Evolutionary conservation across 1,140 invertebrate genomes (phyloP), one percentile per base, ranked within the genome.

Genomic region (Rhagoletis zephyria): DNA sequence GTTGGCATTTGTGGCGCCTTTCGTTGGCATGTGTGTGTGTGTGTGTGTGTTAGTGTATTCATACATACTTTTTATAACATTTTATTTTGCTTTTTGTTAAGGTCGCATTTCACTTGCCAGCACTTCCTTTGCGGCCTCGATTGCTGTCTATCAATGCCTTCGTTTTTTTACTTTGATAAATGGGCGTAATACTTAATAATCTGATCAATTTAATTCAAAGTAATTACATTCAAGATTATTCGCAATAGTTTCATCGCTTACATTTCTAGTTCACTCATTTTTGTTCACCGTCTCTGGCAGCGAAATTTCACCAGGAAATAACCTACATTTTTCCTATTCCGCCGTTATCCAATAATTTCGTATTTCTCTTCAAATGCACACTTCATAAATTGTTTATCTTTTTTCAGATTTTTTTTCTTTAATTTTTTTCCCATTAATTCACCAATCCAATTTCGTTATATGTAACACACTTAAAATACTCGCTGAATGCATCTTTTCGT

Each of bases 241-340:
- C n/a, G n/a, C 64, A 67, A 67, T 30, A 40, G 12, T 42, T 30
- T 67, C 64, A 42, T 42, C 64, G 30, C 30, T 30, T 30, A 30
- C 30, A 30, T 30, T 30, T 30, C 0, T 1, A 64, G n/a, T 6
- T 64, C n/a, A 64, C n/a, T 64, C 7, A 3, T 64, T 16, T 19
- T 16, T 64, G 63, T 64, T 10, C 40, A 2, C 2, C 9, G 2
- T 67, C 12, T 65, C 40, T 67, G 12, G 64, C 64, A 42, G 3
- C 4, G 30, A 67, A 64, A 67, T 42, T 67, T 67, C 64, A 67
- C 30, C 64, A 67, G 64, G 64, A 67, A 67, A 40, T 67, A 30
- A 67, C 64, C 64, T 30, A 67, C 64, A 40, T 67, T 67, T 19
- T n/a, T 67, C 30, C 10, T 19, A 10, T 19, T 65, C 9, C 64